Percentiles rank a stretch among this genome's conserved stretches.
These are phyloP conservation scores for Gandaritis pyraliata DNA, from an alignment of 2,888 invertebrate species.

Conservation along the genomic window DNA sequence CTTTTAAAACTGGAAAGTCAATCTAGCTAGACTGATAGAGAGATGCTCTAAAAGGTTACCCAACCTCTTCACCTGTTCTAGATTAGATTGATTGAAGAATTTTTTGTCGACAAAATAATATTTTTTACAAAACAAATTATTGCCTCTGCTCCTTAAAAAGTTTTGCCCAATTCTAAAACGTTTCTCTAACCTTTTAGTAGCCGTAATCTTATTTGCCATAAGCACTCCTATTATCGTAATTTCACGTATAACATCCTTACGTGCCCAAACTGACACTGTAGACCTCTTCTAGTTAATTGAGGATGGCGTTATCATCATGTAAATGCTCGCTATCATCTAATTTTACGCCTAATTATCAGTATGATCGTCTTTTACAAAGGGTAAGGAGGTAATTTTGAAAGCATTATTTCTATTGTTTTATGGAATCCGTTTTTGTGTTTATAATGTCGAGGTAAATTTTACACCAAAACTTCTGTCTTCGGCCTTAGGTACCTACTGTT, in stretches of 20 bases:
- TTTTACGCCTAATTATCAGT: slow-evolving; percentile 2
- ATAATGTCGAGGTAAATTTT: too few relatives aligned
- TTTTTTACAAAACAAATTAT: too few relatives aligned
- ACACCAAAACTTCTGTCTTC: too few relatives aligned
- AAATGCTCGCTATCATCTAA: slow-evolving; percentile 7
- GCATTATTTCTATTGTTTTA: not conserved
- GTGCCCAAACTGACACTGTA: slow-evolving; percentile 19
- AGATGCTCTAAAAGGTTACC: not conserved
- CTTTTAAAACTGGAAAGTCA: slow-evolving; percentile 17
- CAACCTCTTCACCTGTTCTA: slow-evolving; percentile 3
- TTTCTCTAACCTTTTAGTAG: slow-evolving; percentile 10
- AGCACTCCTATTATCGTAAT: slow-evolving; percentile 19
- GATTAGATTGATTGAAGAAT: not conserved
- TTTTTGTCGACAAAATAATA: too few relatives aligned
- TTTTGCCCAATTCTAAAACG: slow-evolving; percentile 14
- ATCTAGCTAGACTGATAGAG: slow-evolving; percentile 17
- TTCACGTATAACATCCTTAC: slow-evolving; percentile 24
- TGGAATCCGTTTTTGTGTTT: too few relatives aligned
- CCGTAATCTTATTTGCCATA: slow-evolving; percentile 17
- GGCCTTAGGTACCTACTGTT: too few relatives aligned
- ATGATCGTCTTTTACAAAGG: not conserved
- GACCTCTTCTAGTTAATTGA: slow-evolving; percentile 18
- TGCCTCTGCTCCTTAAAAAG: not conserved
- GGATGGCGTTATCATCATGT: slow-evolving; percentile 15
- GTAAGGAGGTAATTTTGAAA: slow-evolving; percentile 1